A percentile compares a stretch with the other conserved stretches of the same genome.
Evolutionary conservation across 2,113 vertebrate genomes (phyloP).

Genomic region (Osmerus eperlanus): DNA sequence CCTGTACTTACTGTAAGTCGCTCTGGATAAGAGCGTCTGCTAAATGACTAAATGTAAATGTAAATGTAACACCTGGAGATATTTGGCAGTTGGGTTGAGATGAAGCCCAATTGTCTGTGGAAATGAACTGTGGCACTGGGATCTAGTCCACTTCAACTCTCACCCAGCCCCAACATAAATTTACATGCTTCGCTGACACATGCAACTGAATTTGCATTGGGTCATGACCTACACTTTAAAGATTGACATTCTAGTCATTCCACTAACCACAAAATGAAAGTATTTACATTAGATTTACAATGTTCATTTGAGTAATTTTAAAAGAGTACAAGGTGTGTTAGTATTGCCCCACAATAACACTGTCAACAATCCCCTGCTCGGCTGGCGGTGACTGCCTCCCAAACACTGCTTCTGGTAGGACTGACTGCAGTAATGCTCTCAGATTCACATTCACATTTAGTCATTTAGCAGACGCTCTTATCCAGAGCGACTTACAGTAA

Average conservation of each 20-base stretch:
- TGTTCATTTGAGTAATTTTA: background rate
- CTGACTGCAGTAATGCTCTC: conserved; percentile 50
- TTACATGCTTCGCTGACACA: too few relatives aligned
- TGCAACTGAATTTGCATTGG: too few relatives aligned
- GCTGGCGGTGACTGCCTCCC: background rate
- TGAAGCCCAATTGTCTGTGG: background rate
- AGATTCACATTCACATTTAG: conserved; percentile 11
- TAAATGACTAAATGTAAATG: too few relatives aligned
- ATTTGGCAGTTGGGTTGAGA: background rate
- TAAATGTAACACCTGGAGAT: conserved; percentile 63
- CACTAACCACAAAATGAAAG: background rate
- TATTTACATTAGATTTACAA: background rate
- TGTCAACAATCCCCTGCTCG: background rate
- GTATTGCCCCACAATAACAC: background rate
- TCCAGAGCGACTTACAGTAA: too few relatives aligned
- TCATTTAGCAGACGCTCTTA: too few relatives aligned
- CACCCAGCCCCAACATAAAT: background rate
- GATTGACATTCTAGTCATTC: too few relatives aligned
- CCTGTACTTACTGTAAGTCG: too few relatives aligned
- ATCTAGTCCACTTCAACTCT: background rate
- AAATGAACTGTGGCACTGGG: too few relatives aligned
- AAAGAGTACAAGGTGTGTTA: background rate
- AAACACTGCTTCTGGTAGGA: conserved; percentile 8
- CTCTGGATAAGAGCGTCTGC: too few relatives aligned
- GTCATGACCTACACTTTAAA: too few relatives aligned